phyloP scores from a whole-genome alignment of 2,888 invertebrate genomes.

The Hyalella azteca region DNA sequence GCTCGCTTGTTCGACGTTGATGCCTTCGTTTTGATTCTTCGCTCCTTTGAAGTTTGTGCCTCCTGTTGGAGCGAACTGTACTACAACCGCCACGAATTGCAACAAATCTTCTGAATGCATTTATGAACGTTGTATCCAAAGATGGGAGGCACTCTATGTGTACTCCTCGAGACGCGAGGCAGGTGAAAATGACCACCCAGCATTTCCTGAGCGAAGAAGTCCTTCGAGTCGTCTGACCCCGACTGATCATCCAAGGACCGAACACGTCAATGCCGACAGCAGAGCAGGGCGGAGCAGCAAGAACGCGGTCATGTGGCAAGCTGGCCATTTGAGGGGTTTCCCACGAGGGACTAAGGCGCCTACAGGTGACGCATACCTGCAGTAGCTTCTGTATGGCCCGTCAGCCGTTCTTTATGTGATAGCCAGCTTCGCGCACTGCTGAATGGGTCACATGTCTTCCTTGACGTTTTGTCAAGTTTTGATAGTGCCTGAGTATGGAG shows the following conservation, averaged over 20 bases:
- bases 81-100: too few species aligned
- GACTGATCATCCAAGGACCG: not conserved
- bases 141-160: not conserved
- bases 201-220: not conserved
- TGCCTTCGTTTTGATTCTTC: too few species aligned
- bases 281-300: not conserved
- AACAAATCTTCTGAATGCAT: too few species aligned
- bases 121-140: not conserved
- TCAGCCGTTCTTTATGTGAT: too few species aligned
- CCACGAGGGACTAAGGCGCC: not conserved
- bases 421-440: too few species aligned
- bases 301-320: not conserved
- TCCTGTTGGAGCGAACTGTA: too few species aligned
- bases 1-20: too few species aligned
- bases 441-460: too few species aligned
- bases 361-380: not conserved
- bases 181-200: not conserved
- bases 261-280: not conserved
- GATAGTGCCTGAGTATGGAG: too few species aligned
- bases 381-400: too few species aligned
- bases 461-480: too few species aligned
- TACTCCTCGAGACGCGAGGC: not conserved
- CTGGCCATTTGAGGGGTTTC: not conserved
- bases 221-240: not conserved
- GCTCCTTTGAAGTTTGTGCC: too few species aligned